Evolutionary conservation across 2,113 vertebrate genomes (phyloP).

Genomic region (Spermophilus dauricus): DNA sequence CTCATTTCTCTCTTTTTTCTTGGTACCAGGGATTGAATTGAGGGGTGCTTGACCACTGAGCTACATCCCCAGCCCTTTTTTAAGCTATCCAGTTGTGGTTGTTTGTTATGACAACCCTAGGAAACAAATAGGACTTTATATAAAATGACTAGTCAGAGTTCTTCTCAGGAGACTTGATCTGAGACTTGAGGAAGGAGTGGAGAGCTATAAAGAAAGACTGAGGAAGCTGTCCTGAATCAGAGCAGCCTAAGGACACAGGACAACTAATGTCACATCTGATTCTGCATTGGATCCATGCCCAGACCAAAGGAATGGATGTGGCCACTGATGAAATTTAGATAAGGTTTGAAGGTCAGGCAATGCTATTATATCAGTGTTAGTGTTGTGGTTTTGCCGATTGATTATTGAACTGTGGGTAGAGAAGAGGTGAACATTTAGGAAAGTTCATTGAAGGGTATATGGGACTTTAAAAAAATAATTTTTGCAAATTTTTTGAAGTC

Average conservation of each 20-base stretch:
- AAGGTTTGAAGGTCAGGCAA: neutral
- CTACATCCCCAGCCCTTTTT: no score
- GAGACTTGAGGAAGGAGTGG: neutral
- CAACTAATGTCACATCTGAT: no score
- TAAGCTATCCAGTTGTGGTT: neutral
- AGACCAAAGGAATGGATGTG: neutral
- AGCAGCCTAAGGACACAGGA: neutral
- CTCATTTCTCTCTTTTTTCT: neutral
- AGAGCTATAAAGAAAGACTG: neutral
- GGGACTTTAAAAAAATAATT: neutral
- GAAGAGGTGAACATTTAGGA: slow-evolving; percentile 1
- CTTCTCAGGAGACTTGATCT: neutral
- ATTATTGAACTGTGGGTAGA: neutral
- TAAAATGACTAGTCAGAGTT: neutral
- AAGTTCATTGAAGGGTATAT: neutral
- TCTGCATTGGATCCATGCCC: neutral
- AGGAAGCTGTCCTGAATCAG: neutral
- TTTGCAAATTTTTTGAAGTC: neutral
- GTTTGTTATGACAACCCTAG: neutral
- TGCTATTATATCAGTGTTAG: neutral
- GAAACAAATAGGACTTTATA: neutral
- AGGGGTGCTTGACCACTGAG: no score
- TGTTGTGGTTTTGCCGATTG: neutral
- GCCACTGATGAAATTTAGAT: neutral
- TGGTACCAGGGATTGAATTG: no score